Base-by-base conservation (phyloP, 2,797 vertebrate species). In the Takifugu ocellatus region DNA sequence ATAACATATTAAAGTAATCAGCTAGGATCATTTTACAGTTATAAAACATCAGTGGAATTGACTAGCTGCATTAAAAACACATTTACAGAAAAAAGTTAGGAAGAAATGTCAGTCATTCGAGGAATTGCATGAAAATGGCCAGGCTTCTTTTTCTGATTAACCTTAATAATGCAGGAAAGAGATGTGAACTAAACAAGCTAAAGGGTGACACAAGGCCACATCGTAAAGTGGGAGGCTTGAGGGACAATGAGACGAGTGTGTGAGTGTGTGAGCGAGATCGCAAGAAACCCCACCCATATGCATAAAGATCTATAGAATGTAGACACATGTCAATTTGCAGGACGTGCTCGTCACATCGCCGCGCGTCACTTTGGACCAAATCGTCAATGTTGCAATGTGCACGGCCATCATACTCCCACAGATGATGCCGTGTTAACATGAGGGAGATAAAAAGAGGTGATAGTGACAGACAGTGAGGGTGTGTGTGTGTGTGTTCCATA, bases 211-310 rank as follows among this genome's bases (percentile, higher is more conserved):
- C 36, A 14, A 39, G 36, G 36, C 36, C 36, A 39, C 36, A 3
- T 39, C 36, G 36, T 14, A 14, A 39, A 39, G 36, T 14, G 12
- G 5, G 11, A 39, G 36, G 1, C 36, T 14, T 3, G 12, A 39
- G 36, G 14, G 36, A 39, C 36, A 39, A 25, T 44, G 56, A 26
- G 31, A 49, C 27, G 48, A 17, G 52, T 36, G 62, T 52, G 26
- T 43, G 51, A 27, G 42, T 29, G 54, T 55, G 62, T 43, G 66
- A 27, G 44, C 10, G 42, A 31, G 61, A 17, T 54, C 29, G 56
- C 9, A 21, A 56, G 78, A 81, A 89, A 90, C 90, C 90, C 88
- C 90, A 90, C 89, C 91, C 90, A 87, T 81, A 14, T 14, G 36
- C 33, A 12, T 12, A 36, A 12, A 64, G 61, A n/a, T 55, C 39